Evolutionary conservation across 2,888 invertebrate species (phyloP), one percentile per base, ranked within the genome.

Genomic region (Drosophila paucipuncta): DNA sequence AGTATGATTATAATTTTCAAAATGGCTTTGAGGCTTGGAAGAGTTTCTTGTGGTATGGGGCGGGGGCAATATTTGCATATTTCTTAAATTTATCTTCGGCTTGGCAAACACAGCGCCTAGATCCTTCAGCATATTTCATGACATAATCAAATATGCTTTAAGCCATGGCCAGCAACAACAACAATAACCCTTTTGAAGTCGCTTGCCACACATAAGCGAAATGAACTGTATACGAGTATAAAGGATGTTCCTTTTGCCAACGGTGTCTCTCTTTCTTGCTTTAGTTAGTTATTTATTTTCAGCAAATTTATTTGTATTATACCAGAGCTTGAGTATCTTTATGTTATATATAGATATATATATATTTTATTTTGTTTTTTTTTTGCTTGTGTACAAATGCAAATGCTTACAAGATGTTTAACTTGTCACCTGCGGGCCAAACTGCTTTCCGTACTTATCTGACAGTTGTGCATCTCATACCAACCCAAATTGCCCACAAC

Each of bases 91-190:
- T 91, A 89, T 89, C 84, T 89, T 83, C 62, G 64, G 73, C 55
- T 65, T 68, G 69, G 70, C 72, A 90, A 82, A 80, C 87, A 85
- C 22, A 47, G 66, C 37, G 67, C 25, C 65, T 47, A 39, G 59
- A 65, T 67, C 59, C 64, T 62, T 68, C 16, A 75, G 82, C 79
- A 89, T 85, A 81, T 89, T 87, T 77, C 72, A 75, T 78, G 90
- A 88, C 85, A 90, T 90, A 85, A 90, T 85, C 90, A 88, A 90
- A 90, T 85, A 85, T 85, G 85, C 90, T 82, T 88, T 80, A 85
- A 85, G 88, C 90, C 68, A 90, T 80, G 74, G 74, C 73, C 73
- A 22, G 22, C 22, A 76, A 67, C 73, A 63, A 55, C 68, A 50
- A 41, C 59, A 70, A 67, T 68, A 85, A 79, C 90, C 90, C 87